Percentiles rank a stretch among this genome's conserved stretches.
phyloP scores from a whole-genome alignment of 2,113 vertebrate species.

The Ammospiza nelsoni region DNA sequence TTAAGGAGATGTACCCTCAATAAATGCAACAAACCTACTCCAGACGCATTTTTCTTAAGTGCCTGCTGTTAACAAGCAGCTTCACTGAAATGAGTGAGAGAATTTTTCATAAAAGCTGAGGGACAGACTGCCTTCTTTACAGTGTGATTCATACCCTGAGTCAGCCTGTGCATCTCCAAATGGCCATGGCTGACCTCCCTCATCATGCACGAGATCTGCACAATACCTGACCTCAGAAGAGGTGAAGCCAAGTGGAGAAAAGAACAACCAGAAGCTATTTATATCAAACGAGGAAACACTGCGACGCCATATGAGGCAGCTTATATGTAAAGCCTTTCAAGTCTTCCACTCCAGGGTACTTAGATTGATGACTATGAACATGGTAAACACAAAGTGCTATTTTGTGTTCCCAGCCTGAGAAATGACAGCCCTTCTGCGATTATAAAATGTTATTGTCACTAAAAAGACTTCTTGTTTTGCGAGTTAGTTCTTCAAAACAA shows the following conservation, averaged over 20 bases:
- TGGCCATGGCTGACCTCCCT: neutral
- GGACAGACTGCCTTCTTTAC: neutral
- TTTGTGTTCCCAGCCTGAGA: constrained; percentile 13
- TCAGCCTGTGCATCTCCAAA: neutral
- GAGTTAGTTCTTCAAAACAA: constrained; percentile 54
- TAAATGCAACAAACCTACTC: neutral
- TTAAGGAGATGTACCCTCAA: neutral
- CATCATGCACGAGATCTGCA: neutral
- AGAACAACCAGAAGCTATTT: constrained; percentile 53
- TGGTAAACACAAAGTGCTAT: constrained; percentile 5
- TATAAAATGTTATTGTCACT: constrained; percentile 19
- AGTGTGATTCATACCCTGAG: neutral
- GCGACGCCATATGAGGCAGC: neutral
- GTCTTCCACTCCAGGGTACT: constrained; percentile 11
- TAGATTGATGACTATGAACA: constrained; percentile 1
- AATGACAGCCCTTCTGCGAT: neutral
- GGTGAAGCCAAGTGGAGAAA: constrained; percentile 13
- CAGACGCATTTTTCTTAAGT: neutral
- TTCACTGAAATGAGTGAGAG: neutral
- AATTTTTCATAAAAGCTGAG: neutral
- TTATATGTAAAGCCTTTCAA: constrained; percentile 39
- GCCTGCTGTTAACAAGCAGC: neutral
- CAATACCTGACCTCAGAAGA: constrained; percentile 7
- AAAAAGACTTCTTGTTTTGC: constrained; percentile 49
- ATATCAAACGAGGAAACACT: neutral